Base-by-base conservation (phyloP, 2,797 vertebrate genomes). In the Calcarius lapponicus region DNA sequence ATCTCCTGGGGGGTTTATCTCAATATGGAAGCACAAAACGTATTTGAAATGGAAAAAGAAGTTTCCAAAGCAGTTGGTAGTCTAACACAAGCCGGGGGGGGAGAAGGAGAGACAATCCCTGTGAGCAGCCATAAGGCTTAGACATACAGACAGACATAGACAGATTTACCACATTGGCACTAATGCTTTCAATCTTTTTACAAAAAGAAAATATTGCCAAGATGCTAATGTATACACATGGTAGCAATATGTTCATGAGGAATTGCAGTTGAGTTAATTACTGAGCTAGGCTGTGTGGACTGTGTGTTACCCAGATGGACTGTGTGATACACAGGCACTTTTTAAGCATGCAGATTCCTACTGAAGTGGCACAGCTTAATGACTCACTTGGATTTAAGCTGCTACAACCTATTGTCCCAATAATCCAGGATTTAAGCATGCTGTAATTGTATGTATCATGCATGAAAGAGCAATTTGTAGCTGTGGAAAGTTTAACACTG, bases 191-290 rank as follows among this genome's bases (percentile, higher is more conserved):
- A 93, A 85, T 96, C 94, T 92, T 96, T 96, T 86, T 76, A 76
- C 74, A 94, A 92, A 96, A 96, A 80, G 82, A 95, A 94, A 96
- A 95, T 96, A 94, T 95, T 97, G 96, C 95, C 96, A 97, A 96
- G 74, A 95, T 95, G 90, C 96, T 95, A 96, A 96, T 96, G 56
- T 76, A 95, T 88, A 88, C 95, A 96, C 94, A 94, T 97, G 96
- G 94, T 85, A 95, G 80, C 96, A 97, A 96, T 97, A 95, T 96
- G 94, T 87, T 97, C 89, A 32, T 26, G 71, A 90, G 80, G 90
- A 97, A 95, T 32, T 71, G 92, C 71, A 88, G 95, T 80, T 81
- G 18, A 91, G 74, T 85, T 96, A 97, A 97, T 96, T 97, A 86
- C 88, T 93, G 74, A 94, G 86, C 86, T 80, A 50, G 67, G 64